Base-by-base conservation (phyloP, 2,888 invertebrate species). In the Invenusta paracnida region DNA sequence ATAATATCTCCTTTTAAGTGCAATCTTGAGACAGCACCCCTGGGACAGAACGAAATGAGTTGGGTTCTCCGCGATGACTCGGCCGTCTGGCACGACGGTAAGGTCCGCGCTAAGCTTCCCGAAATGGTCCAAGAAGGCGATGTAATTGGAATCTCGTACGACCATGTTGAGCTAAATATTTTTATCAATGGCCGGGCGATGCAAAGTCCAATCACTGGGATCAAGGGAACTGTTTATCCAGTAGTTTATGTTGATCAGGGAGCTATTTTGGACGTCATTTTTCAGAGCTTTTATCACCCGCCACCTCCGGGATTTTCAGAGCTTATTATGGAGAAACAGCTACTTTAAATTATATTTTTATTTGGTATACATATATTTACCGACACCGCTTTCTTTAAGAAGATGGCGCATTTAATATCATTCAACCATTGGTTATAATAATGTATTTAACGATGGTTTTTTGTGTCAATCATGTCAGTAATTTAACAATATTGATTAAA, bases 181-280 rank as follows among this genome's bases (percentile, higher is more conserved):
- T 97, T 94, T 91, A 92, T 97, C 67, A 98, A 98, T 92, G 98
- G 98, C 0, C 95, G 94, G 90, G 94, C 94, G 89, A 93, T 96
- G 90, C 95, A 96, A 89, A 94, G 94, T 89, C 95, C 96, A 27
- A 93, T 97, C 81, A 94, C 95, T 88, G 96, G 95, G 92, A 94
- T 97, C 87, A 95, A 95, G 90, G 97, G 92, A 81, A 95, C 95
- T 0, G 94, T 96, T 0, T 97, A 94, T 92, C 98, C 98, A 30
- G 95, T 95, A 29, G 93, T 98, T 87, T 97, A 95, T 93, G 98
- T 98, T 90, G 98, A 98, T 90, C 97, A 98, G 91, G 98, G 98
- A 88, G 98, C 98, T 30, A 97, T 98, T 89, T 91, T 99, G 92
- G 99, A 99, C 92, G 94, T 97, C 88, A 94, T 96, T 89, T 94